A percentile compares a stretch with the other conserved stretches of the same genome.
These are phyloP conservation scores for Paramuricea clavata DNA, from an alignment of 92 coral and sea anemone genomes.

Conservation along the genomic window DNA sequence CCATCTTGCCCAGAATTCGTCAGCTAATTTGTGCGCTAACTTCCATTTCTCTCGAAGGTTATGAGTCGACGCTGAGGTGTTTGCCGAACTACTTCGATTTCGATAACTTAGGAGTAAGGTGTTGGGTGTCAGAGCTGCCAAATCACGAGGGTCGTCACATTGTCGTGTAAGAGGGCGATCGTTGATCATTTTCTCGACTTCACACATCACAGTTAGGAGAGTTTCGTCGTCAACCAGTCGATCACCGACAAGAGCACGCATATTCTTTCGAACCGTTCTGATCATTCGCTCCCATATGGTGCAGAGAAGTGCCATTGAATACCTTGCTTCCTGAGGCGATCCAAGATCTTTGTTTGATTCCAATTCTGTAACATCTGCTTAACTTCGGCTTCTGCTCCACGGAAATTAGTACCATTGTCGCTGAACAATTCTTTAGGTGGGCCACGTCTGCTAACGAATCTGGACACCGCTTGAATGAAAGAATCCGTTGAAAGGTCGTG, in stretches of 20 bases:
- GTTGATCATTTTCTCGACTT: constrained; percentile 52
- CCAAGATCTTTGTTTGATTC: constrained; percentile 35
- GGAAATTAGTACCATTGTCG: constrained; percentile 56
- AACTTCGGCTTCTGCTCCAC: constrained; percentile 45
- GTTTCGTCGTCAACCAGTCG: constrained; percentile 57
- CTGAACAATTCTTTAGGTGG: constrained; percentile 52
- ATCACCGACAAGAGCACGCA: constrained; percentile 47
- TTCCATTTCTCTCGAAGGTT: constrained; percentile 34
- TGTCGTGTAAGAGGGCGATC: constrained; percentile 51
- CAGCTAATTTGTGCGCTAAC: constrained; percentile 41
- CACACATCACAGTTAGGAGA: constrained; percentile 46
- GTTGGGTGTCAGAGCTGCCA: constrained; percentile 56
- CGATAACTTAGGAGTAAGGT: constrained; percentile 36
- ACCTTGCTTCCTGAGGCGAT: constrained; percentile 32
- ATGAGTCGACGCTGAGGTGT: not conserved
- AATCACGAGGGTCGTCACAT: constrained; percentile 56
- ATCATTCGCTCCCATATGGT: constrained; percentile 73
- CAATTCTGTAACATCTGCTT: constrained; percentile 34
- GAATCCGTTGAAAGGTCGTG: constrained; percentile 57
- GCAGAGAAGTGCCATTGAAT: constrained; percentile 59
- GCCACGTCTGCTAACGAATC: constrained; percentile 50
- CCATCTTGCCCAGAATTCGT: constrained; percentile 41
- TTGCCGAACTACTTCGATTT: constrained; percentile 13
- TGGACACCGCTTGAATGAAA: constrained; percentile 31
- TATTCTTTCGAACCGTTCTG: constrained; percentile 37